Base-by-base conservation (phyloP, 2,113 vertebrate genomes). In the Hypomesus transpacificus region DNA sequence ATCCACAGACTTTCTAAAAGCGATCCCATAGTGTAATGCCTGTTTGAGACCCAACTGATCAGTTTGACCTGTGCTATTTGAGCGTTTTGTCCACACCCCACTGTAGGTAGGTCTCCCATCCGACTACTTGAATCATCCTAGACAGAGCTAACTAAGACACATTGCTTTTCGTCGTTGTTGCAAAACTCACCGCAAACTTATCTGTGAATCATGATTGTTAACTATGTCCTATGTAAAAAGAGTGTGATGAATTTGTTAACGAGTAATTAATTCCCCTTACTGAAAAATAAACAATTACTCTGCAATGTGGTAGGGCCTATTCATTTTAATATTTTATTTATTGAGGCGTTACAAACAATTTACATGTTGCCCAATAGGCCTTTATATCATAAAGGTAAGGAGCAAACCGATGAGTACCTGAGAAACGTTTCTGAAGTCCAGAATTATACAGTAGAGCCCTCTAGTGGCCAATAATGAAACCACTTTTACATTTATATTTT, bases 111-210 rank as follows among this genome's bases (percentile, higher is more conserved):
- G 69, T 0, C 39, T 20, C 6, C 16, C 21, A 18, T 46, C 9
- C 7, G 39, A 46, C 9, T 46, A 9, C 39, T 8, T 9, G 39
- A 46, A 7, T 46, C 39, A 46, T 46, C 39, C 39, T 46, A 46
- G 39, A 46, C 39, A 5, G 1, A 2, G 39, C 39, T 1, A 46
- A 46, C 39, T 46, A 11, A 11, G 39, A 46, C 39, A 46, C 39
- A 46, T 13, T 34, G n/a, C 73, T 26, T 82, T 85, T 87, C 86
- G 82, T 87, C 82, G 80, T 84, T 87, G 83, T 83, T 82, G 74
- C 59, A 6, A 17, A 71, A 69, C 50, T 14, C 39, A 14, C 68
- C 26, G 75, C 69, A 64, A 72, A 77, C 61, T 34, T 14, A 3
- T 61, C 20, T 6, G 2, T 6, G 59, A 63, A n/a, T n/a, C n/a